A percentile compares a stretch with the other conserved stretches of the same genome.
phyloP scores from a whole-genome alignment of 2,113 vertebrate genomes.

The Parus major region DNA sequence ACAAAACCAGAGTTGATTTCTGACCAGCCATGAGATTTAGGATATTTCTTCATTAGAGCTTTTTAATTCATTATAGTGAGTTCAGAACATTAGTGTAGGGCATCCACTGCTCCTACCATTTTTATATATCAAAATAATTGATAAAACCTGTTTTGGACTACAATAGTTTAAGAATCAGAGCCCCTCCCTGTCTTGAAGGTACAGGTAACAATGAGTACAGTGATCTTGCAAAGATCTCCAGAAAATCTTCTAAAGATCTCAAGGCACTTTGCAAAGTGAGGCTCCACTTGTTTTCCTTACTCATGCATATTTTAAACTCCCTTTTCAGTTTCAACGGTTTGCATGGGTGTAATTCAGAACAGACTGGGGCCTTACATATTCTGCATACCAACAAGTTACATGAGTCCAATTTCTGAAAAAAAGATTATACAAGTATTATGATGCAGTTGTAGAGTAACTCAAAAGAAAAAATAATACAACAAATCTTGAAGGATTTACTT shows the following conservation, averaged over 20 bases:
- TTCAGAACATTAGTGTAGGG: background rate
- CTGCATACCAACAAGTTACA: constrained; percentile 34
- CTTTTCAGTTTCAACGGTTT: constrained; percentile 14
- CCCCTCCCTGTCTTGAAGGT: background rate
- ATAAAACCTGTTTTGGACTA: background rate
- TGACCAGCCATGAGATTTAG: background rate
- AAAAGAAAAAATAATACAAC: background rate
- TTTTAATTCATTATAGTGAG: background rate
- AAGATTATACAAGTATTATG: background rate
- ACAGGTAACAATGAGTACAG: background rate
- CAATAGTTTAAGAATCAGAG: background rate
- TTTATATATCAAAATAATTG: background rate
- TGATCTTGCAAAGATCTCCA: background rate
- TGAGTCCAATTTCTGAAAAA: background rate
- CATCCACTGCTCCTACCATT: background rate
- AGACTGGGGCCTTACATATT: constrained; percentile 27
- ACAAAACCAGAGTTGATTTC: background rate
- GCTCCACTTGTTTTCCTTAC: background rate
- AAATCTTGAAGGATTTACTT: background rate
- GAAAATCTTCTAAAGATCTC: background rate
- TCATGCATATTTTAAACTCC: constrained; percentile 42
- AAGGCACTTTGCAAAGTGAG: background rate
- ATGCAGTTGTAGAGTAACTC: background rate
- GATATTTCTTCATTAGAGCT: background rate
- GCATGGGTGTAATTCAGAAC: constrained; percentile 41